Evolutionary conservation across 1,140 invertebrate genomes (phyloP).

Genomic region (Drosophila pectinifera): DNA sequence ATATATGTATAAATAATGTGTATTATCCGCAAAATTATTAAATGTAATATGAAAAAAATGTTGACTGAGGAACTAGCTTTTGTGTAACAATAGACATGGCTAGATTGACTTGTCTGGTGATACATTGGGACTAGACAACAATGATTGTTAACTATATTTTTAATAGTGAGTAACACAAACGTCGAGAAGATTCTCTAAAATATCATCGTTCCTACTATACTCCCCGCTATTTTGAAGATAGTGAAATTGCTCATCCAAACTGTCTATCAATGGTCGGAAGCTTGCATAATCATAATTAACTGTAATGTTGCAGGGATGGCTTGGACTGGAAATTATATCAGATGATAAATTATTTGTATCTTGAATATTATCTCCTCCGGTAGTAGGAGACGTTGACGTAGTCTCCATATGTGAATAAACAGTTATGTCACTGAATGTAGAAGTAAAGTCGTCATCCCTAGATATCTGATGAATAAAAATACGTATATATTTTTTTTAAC

Average conservation of each 20-base stretch:
- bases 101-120: background rate
- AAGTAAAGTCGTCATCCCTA: slow-evolving; percentile 41
- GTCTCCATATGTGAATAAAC: slow-evolving; percentile 38
- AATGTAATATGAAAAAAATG: background rate
- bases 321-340: slow-evolving; percentile 11
- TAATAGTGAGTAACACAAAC: slow-evolving; percentile 70
- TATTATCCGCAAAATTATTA: background rate
- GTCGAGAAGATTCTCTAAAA: slow-evolving; percentile 72
- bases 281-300: slow-evolving; percentile 51
- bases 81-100: background rate
- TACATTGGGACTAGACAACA: background rate
- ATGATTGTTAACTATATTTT: slow-evolving; percentile 8
- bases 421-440: slow-evolving; percentile 31
- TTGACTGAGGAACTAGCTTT: background rate
- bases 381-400: slow-evolving; percentile 1
- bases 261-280: slow-evolving; percentile 63
- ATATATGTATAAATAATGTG: too few relatives aligned
- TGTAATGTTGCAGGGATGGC: slow-evolving; percentile 30
- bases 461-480: slow-evolving; percentile 37
- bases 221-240: slow-evolving; percentile 53
- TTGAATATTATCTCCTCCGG: slow-evolving; percentile 15
- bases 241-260: slow-evolving; percentile 66
- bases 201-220: slow-evolving; percentile 59
- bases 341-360: slow-evolving; percentile 18
- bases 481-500: too few relatives aligned